Evolutionary conservation across 2,888 invertebrate genomes (phyloP).

Genomic region (Choristoneura rosaceana): DNA sequence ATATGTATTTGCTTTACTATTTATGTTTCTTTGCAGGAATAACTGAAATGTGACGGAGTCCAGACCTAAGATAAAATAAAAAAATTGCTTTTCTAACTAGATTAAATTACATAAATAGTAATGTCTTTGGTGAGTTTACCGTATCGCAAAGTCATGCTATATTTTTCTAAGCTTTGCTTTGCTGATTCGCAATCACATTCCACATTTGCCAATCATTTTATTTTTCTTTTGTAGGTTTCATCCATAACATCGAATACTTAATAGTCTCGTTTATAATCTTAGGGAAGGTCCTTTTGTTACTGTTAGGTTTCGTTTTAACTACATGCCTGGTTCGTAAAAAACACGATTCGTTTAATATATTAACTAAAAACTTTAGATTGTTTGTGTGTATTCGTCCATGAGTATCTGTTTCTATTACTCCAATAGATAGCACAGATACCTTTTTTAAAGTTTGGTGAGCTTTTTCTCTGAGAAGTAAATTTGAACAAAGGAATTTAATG

Average conservation of each 20-base stretch:
- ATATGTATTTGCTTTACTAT: background rate
- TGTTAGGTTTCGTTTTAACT: background rate
- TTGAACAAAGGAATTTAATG: no score
- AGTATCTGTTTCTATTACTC: no score
- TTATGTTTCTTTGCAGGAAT: conserved; percentile 29
- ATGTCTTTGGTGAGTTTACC: conserved; percentile 49
- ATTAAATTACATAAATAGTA: conserved; percentile 11
- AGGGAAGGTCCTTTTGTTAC: background rate
- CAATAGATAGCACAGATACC: no score
- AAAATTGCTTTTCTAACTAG: background rate
- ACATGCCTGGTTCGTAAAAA: background rate
- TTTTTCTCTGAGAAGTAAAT: no score
- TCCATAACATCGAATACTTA: background rate
- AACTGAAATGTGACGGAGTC: conserved; percentile 24
- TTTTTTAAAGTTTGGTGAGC: no score
- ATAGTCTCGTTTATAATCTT: background rate
- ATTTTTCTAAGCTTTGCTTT: conserved; percentile 23
- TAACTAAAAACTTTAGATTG: no score
- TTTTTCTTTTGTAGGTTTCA: background rate
- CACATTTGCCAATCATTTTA: background rate
- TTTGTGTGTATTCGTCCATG: no score
- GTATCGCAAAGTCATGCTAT: conserved; percentile 2
- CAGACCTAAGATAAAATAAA: conserved; percentile 5
- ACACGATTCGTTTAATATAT: no score
- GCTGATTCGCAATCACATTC: background rate